A percentile compares a stretch with the other conserved stretches of the same genome.
These are phyloP conservation scores for Odocoileus virginianus DNA, from an alignment of 2,113 vertebrate species.

Conservation along the genomic window DNA sequence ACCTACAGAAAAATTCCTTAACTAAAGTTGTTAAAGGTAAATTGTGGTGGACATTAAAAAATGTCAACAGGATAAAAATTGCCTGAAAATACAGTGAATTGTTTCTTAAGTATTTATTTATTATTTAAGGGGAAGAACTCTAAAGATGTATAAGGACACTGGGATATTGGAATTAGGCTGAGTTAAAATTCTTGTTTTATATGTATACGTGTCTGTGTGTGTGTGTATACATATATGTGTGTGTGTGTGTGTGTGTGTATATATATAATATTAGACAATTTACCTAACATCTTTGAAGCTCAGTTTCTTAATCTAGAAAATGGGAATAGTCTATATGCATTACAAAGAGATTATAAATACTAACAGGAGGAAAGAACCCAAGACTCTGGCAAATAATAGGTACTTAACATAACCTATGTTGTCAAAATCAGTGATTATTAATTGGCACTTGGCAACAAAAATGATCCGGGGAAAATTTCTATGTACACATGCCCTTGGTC, in stretches of 20 bases:
- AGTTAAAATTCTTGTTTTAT: not conserved
- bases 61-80: not conserved
- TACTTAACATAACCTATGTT: not conserved
- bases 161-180: not conserved
- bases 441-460: not conserved
- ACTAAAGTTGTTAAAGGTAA: not conserved
- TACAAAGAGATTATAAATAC: not conserved
- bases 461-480: not conserved
- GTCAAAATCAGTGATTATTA: not conserved
- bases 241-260: rapidly evolving
- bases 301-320: not conserved
- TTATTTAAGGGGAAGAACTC: not conserved
- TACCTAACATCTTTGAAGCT: not conserved
- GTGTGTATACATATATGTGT: not conserved
- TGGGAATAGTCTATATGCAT: not conserved
- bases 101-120: not conserved
- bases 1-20: not conserved
- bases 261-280: not conserved
- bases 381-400: not conserved
- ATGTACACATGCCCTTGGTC: not conserved
- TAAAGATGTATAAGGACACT: not conserved
- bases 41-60: not conserved
- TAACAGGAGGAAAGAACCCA: not conserved
- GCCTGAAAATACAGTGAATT: not conserved
- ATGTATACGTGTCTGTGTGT: not conserved